phyloP scores from a whole-genome alignment of 2,113 vertebrate species.

The Gallinago jamesoni region DNA sequence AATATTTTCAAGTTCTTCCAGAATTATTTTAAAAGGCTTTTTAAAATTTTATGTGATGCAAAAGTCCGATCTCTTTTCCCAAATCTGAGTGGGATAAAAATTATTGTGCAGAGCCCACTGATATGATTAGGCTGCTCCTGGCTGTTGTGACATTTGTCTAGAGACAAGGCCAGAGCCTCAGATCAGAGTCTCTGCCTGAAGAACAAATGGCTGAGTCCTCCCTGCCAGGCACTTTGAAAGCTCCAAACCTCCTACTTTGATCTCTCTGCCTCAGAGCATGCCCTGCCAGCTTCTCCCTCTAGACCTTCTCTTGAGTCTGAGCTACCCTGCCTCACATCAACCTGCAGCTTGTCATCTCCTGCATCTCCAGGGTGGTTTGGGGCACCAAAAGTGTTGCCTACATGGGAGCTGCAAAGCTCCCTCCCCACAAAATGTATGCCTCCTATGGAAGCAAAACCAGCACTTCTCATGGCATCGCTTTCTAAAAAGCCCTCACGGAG shows the following conservation, averaged over 20 bases:
- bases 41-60: not conserved
- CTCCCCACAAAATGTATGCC: not conserved
- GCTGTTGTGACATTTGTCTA: not conserved
- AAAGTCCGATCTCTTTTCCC: not conserved
- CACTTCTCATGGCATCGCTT: not conserved
- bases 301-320: not conserved
- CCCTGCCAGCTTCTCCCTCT: not conserved
- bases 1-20: not conserved
- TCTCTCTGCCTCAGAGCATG: not conserved
- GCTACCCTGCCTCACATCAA: not conserved
- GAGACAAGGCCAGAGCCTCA: not conserved
- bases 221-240: not conserved
- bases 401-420: not conserved
- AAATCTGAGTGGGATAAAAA: not conserved
- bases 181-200: not conserved
- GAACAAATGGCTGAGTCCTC: not conserved
- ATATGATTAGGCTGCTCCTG: not conserved
- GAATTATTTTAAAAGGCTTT: not conserved
- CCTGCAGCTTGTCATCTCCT: not conserved
- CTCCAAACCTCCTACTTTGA: not conserved
- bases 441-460: not conserved
- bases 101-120: not conserved
- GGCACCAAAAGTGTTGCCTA: accelerated
- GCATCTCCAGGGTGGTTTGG: not conserved
- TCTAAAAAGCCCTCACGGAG: not conserved